Evolutionary conservation across 2,888 invertebrate genomes (phyloP).

Genomic region (Timema podura): DNA sequence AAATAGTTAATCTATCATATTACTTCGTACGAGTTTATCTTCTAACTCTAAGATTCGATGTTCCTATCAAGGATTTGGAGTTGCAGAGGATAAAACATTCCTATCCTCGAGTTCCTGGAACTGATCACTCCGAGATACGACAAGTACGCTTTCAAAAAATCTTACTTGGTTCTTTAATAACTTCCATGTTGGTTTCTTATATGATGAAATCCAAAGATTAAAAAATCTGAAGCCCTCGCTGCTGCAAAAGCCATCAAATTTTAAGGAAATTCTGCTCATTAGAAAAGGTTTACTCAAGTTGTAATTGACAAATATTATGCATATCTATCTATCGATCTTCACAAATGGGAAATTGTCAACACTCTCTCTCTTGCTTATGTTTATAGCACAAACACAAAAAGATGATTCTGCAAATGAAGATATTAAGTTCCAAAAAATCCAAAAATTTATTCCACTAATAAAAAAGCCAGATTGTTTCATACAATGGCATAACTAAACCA

Average conservation of each 20-base stretch:
- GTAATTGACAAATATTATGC: background rate
- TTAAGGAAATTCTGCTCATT: background rate
- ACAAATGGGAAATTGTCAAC: background rate
- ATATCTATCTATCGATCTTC: too few relatives aligned
- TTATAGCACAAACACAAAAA: background rate
- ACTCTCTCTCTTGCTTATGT: background rate
- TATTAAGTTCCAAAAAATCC: background rate
- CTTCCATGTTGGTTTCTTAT: background rate
- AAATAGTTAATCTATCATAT: too few relatives aligned
- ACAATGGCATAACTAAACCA: background rate
- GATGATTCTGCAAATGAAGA: background rate
- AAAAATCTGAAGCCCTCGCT: constrained; percentile 4
- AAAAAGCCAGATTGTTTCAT: background rate
- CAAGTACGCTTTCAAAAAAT: constrained; percentile 1
- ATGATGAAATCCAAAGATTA: background rate
- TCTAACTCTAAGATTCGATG: too few relatives aligned
- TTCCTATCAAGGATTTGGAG: too few relatives aligned
- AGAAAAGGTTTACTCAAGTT: background rate
- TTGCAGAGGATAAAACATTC: too few relatives aligned
- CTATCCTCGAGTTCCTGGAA: too few relatives aligned
- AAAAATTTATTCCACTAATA: background rate
- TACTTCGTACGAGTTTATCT: too few relatives aligned
- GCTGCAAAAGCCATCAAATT: background rate
- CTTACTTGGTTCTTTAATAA: background rate
- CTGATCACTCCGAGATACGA: too few relatives aligned